Evolutionary conservation across 2,113 vertebrate species (phyloP).

Genomic region (Aspiorhynchus laticeps): DNA sequence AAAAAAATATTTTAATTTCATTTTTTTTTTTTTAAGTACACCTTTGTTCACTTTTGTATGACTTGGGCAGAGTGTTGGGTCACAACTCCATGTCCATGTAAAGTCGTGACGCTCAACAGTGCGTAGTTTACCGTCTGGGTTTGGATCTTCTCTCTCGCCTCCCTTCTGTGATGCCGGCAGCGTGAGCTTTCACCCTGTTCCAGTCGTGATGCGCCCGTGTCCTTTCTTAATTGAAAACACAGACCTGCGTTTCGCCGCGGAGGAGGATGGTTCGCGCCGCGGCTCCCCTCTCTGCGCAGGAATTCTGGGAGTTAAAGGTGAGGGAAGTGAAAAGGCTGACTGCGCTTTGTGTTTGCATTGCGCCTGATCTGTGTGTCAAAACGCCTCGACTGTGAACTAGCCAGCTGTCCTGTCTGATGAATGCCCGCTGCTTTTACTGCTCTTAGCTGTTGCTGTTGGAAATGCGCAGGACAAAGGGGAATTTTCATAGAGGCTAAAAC

Average conservation of each 20-base stretch:
- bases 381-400: conserved; percentile 33
- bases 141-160: background rate
- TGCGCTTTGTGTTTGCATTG: conserved; percentile 10
- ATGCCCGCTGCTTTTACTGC: background rate
- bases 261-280: background rate
- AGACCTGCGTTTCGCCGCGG: conserved; percentile 35
- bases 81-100: background rate
- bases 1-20: too few relatives aligned
- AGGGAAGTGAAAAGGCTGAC: conserved; percentile 21
- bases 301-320: conserved; percentile 44
- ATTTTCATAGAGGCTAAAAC: conserved; percentile 25
- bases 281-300: conserved; percentile 7
- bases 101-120: background rate
- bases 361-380: conserved; percentile 20
- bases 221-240: conserved; percentile 26
- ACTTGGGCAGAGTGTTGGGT: background rate
- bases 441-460: conserved; percentile 17
- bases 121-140: background rate
- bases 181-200: background rate
- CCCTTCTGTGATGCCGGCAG: background rate
- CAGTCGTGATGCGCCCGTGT: background rate
- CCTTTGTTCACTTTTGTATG: background rate
- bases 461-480: conserved; percentile 3
- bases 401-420: conserved; percentile 9
- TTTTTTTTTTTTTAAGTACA: too few relatives aligned